A percentile compares a stretch with the other conserved stretches of the same genome.
Evolutionary conservation across 2,113 vertebrate species (phyloP).

Genomic region (Proteles cristata): DNA sequence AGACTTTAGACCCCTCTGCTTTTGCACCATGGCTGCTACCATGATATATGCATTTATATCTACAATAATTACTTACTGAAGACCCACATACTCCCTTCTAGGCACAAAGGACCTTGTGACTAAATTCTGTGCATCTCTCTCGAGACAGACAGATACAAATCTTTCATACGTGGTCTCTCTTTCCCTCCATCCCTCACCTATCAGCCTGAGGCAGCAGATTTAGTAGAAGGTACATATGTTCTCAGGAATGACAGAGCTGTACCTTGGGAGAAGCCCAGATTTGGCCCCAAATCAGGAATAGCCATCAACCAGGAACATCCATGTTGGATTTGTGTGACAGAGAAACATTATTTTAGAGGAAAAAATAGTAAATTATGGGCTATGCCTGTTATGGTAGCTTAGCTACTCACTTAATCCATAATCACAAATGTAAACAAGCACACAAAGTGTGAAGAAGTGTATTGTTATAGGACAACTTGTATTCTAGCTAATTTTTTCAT

Average conservation of each 20-base stretch:
- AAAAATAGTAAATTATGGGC: neutral
- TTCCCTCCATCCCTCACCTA: too few relatives aligned
- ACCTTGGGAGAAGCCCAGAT: neutral
- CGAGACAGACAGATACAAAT: neutral
- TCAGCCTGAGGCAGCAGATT: neutral
- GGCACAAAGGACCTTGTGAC: neutral
- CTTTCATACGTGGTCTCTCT: neutral
- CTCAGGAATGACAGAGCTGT: neutral
- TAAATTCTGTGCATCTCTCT: neutral
- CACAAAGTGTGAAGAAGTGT: neutral
- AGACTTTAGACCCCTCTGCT: too few relatives aligned
- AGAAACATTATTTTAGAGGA: neutral
- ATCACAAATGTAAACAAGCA: neutral
- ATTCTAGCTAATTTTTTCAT: neutral
- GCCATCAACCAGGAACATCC: neutral
- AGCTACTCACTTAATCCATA: neutral
- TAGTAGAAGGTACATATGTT: neutral
- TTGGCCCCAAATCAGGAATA: neutral
- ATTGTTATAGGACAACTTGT: neutral
- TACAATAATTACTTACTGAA: neutral
- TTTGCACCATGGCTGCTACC: accelerated
- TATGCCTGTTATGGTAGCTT: neutral
- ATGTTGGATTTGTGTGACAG: neutral
- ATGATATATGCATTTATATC: accelerated
- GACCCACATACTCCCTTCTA: neutral